Evolutionary conservation across 2,888 invertebrate genomes (phyloP), one percentile per base, ranked within the genome.

Genomic region (Seladonia tumulorum): DNA sequence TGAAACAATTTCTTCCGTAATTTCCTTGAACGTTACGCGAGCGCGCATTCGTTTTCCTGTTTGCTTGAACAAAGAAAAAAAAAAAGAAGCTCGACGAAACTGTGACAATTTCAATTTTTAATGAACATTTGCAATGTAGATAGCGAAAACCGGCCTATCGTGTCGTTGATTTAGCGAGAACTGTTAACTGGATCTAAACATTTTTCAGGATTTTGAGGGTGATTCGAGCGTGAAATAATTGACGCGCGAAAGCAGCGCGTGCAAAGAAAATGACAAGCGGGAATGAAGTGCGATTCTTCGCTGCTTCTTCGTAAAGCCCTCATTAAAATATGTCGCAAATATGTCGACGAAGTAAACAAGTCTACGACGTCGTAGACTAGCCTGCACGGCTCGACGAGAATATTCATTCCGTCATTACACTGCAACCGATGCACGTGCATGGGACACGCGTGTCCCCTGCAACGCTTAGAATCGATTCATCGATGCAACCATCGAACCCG

Each of bases 321-420:
- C 74, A 49, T 79, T 82, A 80, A 68, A 82, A 82, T 74, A 79
- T 75, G 79, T 79, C 70, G 49, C 70, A 79, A 60, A 74, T 75
- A 60, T 63, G 60, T 47, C 53, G 70, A 42, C 35, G 45, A 79
- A 74, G 72, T 57, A 82, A 82, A 75, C 80, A 82, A 47, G 79
- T 14, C 39, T 47, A 74, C 49, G 70, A 82, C 68, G 79, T 82
- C 68, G 49, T 57, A 57, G 35, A 47, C 18, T n/a, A 35, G 22
- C 39, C 47, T 16, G 25, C 35, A 14, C 35, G 10, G 22, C 68
- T 57, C 8, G 82, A 82, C 70, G 73, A 79, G 73, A 79, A 82
- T 82, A 82, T 82, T 74, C 79, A 60, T 82, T 35, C 73, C 79
- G 70, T 70, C 57, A 53, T 53, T 68, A 35, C 42, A 25, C 45